Conservation (phyloP, 37 sponge, comb jelly and placozoan genomes). For the Bolinopsis microptera region DNA sequence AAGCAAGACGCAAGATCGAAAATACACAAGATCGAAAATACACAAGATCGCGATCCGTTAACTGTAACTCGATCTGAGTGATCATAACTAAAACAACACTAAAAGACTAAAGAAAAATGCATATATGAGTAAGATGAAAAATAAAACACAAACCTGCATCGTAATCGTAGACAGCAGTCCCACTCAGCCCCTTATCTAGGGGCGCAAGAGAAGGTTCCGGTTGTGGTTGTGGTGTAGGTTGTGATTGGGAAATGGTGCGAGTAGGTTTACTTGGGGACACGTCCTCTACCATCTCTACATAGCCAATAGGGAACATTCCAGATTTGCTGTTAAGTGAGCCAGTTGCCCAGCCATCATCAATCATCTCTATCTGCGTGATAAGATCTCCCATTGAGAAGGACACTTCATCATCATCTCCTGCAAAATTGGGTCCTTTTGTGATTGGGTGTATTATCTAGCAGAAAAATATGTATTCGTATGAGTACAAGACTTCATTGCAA, state of each 20-base stretch:
- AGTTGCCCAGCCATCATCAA: slow-evolving; percentile 62
- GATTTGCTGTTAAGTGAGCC: background rate
- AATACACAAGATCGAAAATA: too few relatives aligned
- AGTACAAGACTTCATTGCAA: too few relatives aligned
- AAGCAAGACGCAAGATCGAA: too few relatives aligned
- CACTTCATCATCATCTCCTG: slow-evolving; percentile 38
- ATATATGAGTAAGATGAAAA: too few relatives aligned
- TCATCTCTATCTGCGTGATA: background rate
- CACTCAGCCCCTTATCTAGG: slow-evolving; percentile 15
- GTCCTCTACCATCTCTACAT: slow-evolving; percentile 31
- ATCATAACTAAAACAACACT: too few relatives aligned
- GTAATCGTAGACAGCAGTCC: slow-evolving; percentile 15
- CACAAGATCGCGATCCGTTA: too few relatives aligned
- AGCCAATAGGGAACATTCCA: slow-evolving; percentile 23
- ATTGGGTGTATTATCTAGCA: too few relatives aligned
- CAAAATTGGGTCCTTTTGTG: too few relatives aligned
- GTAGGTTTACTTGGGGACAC: background rate
- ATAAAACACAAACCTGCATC: background rate
- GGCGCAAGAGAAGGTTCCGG: background rate
- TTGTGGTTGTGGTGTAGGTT: background rate
- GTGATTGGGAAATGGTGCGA: too few relatives aligned
- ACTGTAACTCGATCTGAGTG: too few relatives aligned
- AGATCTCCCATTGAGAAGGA: slow-evolving; percentile 22
- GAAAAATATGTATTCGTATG: too few relatives aligned
- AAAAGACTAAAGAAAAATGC: too few relatives aligned